Evolutionary conservation across 2,888 invertebrate species (phyloP).

Genomic region (Ceratothoa steindachneri): DNA sequence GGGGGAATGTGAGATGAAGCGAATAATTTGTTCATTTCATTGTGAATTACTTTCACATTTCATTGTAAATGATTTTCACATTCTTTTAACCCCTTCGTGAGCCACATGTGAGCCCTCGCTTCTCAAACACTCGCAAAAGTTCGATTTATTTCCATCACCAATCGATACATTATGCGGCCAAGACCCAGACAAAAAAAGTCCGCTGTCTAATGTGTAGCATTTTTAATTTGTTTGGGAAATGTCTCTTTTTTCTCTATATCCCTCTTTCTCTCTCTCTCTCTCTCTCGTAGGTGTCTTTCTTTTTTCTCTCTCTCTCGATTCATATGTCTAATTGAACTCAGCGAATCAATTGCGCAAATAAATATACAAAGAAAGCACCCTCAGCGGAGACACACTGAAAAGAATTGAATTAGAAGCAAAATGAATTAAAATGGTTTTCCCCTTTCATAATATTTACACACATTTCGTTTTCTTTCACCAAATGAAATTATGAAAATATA

Average conservation of each 20-base stretch:
- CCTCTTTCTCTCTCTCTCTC: not conserved
- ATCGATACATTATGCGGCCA: not conserved
- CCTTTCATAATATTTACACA: constrained; percentile 5
- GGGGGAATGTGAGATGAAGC: not conserved
- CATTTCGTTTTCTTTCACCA: constrained; percentile 9
- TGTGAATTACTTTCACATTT: not conserved
- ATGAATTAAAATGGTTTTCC: not conserved
- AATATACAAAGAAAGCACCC: not conserved
- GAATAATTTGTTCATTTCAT: not conserved
- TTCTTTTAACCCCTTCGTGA: not conserved
- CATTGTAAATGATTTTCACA: not conserved
- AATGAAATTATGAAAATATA: constrained; percentile 10
- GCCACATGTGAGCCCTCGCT: not conserved
- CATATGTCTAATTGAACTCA: too few species aligned
- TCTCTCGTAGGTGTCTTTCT: not conserved
- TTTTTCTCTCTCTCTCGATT: not conserved
- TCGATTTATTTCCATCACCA: not conserved
- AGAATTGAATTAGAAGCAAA: not conserved
- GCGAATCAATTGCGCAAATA: not conserved
- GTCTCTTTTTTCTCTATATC: not conserved
- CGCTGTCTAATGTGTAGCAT: too few species aligned
- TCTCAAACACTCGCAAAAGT: not conserved
- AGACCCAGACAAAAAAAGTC: too few species aligned
- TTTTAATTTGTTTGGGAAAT: not conserved
- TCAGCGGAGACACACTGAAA: not conserved